A percentile compares a stretch with the other conserved stretches of the same genome.
Evolutionary conservation across 2,888 invertebrate genomes (phyloP).

Genomic region (Pollenia griseotomentosa): DNA sequence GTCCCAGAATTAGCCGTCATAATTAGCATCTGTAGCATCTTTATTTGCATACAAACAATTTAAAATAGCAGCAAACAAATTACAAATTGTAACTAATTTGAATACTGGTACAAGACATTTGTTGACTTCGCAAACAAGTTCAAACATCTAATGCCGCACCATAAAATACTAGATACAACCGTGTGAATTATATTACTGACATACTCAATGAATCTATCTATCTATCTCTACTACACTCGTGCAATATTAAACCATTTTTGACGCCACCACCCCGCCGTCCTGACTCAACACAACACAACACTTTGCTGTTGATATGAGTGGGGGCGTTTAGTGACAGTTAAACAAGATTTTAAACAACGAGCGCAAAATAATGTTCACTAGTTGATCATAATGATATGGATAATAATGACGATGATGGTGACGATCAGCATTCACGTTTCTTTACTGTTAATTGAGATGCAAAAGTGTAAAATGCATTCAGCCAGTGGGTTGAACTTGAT

Average conservation of each 20-base stretch:
- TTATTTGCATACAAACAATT: conserved; percentile 41
- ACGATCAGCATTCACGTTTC: conserved; percentile 20
- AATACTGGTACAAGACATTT: background rate
- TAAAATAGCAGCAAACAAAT: conserved; percentile 33
- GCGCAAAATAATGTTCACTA: conserved; percentile 24
- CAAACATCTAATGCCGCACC: conserved; percentile 45
- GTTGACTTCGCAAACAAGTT: conserved; percentile 15
- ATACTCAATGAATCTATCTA: background rate
- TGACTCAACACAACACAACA: background rate
- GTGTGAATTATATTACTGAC: conserved; percentile 61
- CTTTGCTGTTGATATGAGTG: conserved; percentile 32
- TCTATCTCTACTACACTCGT: background rate
- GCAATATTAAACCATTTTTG: background rate
- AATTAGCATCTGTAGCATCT: conserved; percentile 6
- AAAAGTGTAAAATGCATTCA: conserved; percentile 44
- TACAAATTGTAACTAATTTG: background rate
- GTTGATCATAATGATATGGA: conserved; percentile 9
- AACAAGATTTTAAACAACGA: conserved; percentile 40
- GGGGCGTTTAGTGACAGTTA: conserved; percentile 63
- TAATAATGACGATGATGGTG: conserved; percentile 7
- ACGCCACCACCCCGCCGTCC: background rate
- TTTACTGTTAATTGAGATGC: conserved; percentile 66
- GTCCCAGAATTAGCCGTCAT: background rate
- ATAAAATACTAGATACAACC: conserved; percentile 54
- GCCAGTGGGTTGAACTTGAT: conserved; percentile 58